These are phyloP conservation scores for Cryptus armator DNA, from an alignment of 2,888 invertebrate species.

Conservation along the genomic window DNA sequence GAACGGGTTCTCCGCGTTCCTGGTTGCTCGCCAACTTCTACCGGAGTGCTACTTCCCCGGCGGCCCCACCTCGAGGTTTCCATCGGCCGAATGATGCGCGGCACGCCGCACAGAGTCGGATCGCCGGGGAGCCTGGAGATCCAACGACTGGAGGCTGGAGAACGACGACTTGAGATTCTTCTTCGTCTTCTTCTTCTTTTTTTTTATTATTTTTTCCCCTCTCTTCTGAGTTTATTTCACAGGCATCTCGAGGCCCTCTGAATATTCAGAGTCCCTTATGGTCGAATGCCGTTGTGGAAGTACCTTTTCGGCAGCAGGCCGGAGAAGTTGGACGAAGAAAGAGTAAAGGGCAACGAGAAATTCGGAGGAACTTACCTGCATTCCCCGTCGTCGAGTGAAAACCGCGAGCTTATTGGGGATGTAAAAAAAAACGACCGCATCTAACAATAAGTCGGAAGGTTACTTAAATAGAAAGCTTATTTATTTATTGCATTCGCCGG, in stretches of 20 bases:
- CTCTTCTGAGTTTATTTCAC: conserved; percentile 19
- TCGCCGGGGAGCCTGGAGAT: conserved; percentile 43
- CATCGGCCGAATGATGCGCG: conserved; percentile 59
- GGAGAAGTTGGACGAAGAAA: neutral
- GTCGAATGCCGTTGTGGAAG: conserved; percentile 6
- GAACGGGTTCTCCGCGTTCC: conserved; percentile 80
- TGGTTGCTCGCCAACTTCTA: conserved; percentile 65
- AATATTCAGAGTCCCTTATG: conserved; percentile 58
- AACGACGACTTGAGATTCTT: conserved; percentile 13
- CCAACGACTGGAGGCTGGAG: conserved; percentile 54
- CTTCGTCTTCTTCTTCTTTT: conserved; percentile 1
- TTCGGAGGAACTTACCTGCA: conserved; percentile 11
- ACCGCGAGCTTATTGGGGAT: neutral
- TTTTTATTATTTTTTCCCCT: neutral
- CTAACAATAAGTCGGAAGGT: no score
- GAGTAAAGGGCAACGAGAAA: conserved; percentile 9
- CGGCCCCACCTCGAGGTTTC: conserved; percentile 62
- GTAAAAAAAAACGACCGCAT: neutral
- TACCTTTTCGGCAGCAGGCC: conserved; percentile 1
- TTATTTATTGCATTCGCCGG: no score
- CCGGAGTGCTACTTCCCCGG: conserved; percentile 52
- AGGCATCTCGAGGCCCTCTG: conserved; percentile 32
- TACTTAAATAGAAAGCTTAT: no score
- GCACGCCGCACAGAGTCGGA: conserved; percentile 53
- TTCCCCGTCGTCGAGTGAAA: neutral